Base-by-base conservation (phyloP, 2,113 vertebrate genomes). In the Cyprinodon brontotheroides region DNA sequence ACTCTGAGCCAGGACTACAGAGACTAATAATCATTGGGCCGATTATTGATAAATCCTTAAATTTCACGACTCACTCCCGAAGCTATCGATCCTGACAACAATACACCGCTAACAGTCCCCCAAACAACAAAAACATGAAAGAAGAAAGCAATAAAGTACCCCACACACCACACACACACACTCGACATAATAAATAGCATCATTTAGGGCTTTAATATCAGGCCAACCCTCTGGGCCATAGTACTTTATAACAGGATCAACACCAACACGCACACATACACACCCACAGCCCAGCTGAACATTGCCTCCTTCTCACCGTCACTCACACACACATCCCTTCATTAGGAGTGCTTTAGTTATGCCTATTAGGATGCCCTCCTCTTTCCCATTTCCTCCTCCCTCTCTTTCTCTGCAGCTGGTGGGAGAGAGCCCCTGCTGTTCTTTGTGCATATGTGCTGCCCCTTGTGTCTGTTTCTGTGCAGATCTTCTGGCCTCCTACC, bases 41-140 rank as follows among this genome's bases (percentile, higher is more conserved):
- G 95, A 96, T 96, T 95, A 97, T 97, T 94, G 95, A 98, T 95
- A 96, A 95, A 94, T 92, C 86, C 91, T 64, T 91, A 94, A 93
- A 95, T 91, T 89, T 85, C 67, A 80, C 68, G 79, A 85, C 81
- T 82, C 61, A 82, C 66, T 91, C 87, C 76, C 76, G 61, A 75
- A 87, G 81, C 80, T 88, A 90, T 93, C 82, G 95, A 97, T 98
- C 95, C 76, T 17, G 45, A 93, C 95, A 96, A 93, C 92, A 88
- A 90, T 77, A 89, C 77, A 76, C 57, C 74, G 36, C 70, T n/a
- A 38, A 68, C 70, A 29, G 50, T 65, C 69, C 47, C 53, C 39
- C 20, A 29, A 72, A 60, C 72, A 48, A 74, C 65, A 72, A 87
- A 92, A 88, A 92, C 90, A 92, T 81, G 88, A 92, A 82, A 81